phyloP scores from a whole-genome alignment of 1,140 invertebrate species.

The Bilobella aurantiaca region DNA sequence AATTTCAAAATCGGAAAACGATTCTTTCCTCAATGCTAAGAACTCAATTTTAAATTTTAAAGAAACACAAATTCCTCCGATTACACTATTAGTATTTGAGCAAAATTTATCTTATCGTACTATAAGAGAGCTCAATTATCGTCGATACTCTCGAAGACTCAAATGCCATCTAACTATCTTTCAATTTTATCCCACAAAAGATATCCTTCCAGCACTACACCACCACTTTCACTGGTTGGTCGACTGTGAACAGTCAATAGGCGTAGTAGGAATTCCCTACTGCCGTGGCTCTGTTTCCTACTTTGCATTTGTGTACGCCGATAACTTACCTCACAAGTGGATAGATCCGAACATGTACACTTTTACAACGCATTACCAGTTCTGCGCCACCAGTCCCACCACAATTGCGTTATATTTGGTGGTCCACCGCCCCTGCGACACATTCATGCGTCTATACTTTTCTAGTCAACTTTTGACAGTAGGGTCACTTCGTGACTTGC shows the following conservation, averaged over 20 bases:
- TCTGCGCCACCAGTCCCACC: background rate
- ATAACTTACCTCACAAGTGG: background rate
- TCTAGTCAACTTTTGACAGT: no score
- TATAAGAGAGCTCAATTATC: no score
- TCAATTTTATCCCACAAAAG: background rate
- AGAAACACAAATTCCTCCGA: no score
- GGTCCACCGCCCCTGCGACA: background rate
- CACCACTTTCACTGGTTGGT: background rate
- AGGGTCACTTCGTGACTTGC: no score
- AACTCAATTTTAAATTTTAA: no score
- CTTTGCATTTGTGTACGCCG: background rate
- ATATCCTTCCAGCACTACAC: background rate
- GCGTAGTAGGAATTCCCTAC: background rate
- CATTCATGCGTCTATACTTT: background rate
- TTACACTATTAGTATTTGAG: no score
- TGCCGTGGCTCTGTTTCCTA: background rate
- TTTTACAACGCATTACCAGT: background rate
- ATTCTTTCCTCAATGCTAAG: no score
- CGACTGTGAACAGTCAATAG: background rate
- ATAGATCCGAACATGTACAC: background rate
- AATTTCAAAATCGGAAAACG: no score
- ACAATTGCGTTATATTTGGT: background rate
- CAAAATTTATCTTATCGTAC: no score
- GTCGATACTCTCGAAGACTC: background rate
- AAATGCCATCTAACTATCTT: background rate